These are phyloP conservation scores for Atherinomorus stipes DNA, from an alignment of 2,113 vertebrate genomes.

Conservation along the genomic window DNA sequence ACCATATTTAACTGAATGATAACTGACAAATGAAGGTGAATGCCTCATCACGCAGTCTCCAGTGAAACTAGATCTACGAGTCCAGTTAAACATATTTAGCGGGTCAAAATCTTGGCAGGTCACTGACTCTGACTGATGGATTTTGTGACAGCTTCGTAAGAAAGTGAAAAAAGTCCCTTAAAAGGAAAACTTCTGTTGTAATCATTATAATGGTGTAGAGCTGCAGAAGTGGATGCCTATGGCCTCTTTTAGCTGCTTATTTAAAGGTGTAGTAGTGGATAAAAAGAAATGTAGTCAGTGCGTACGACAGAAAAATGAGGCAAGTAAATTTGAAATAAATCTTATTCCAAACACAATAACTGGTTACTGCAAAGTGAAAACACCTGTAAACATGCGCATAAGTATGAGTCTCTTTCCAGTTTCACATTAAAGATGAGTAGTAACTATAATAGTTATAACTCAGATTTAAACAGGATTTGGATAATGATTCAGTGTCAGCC, in stretches of 20 bases:
- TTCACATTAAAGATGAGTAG: neutral
- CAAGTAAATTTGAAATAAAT: too few relatives aligned
- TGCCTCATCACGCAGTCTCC: conserved; percentile 23
- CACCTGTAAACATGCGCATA: neutral
- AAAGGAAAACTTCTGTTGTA: conserved; percentile 31
- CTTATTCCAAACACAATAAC: too few relatives aligned
- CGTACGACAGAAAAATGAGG: too few relatives aligned
- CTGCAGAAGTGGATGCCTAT: neutral
- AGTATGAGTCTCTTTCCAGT: neutral
- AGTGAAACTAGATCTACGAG: conserved; percentile 37
- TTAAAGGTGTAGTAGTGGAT: neutral
- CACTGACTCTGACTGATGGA: conserved; percentile 32
- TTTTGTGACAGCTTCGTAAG: conserved; percentile 32
- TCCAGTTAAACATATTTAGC: conserved; percentile 42
- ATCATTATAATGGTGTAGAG: conserved; percentile 2
- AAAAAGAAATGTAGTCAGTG: neutral
- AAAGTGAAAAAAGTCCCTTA: conserved; percentile 30
- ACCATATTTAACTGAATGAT: conserved; percentile 55
- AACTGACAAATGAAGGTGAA: conserved; percentile 61
- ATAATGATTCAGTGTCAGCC: too few relatives aligned
- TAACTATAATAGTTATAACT: too few relatives aligned
- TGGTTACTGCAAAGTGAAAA: too few relatives aligned
- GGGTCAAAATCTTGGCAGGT: conserved; percentile 51
- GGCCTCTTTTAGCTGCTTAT: neutral
- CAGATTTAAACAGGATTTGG: too few relatives aligned